phyloP scores from a whole-genome alignment of 2,797 vertebrate species.

The Pseudomugil gertrudae region DNA sequence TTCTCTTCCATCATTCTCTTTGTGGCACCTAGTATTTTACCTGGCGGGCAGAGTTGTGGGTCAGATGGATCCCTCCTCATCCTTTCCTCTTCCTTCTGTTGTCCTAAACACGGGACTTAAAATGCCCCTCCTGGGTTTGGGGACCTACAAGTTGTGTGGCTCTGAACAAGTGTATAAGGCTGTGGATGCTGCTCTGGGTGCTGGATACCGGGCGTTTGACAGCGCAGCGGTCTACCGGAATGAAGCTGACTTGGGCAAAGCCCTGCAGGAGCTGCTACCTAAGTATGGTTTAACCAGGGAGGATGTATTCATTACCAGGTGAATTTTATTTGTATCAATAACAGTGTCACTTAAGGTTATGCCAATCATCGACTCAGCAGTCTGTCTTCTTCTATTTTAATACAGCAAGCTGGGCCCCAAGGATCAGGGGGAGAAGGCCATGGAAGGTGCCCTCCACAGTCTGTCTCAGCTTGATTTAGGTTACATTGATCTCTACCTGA shows the following conservation, averaged over 20 bases:
- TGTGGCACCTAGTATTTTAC: background rate
- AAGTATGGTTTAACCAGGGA: slow-evolving; percentile 76
- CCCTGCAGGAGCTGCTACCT: slow-evolving; percentile 80
- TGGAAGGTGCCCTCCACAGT: slow-evolving; percentile 78
- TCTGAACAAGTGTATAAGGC: slow-evolving; percentile 64
- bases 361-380: background rate
- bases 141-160: slow-evolving; percentile 80
- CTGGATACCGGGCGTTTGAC: slow-evolving; percentile 86
- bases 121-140: slow-evolving; percentile 86
- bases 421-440: slow-evolving; percentile 79
- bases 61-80: slow-evolving; percentile 41
- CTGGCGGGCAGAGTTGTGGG: background rate
- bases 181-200: slow-evolving; percentile 81
- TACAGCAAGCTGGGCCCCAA: slow-evolving; percentile 82
- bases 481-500: slow-evolving; percentile 88
- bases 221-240: slow-evolving; percentile 85
- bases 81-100: slow-evolving; percentile 38
- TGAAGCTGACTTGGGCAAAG: slow-evolving; percentile 79
- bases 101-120: slow-evolving; percentile 75
- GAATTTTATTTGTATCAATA: background rate
- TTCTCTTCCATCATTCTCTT: background rate
- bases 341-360: background rate
- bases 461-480: slow-evolving; percentile 78
- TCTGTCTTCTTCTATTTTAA: background rate
- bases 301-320: slow-evolving; percentile 85